These are phyloP conservation scores for Panthera leo DNA, from an alignment of 2,113 vertebrate genomes.

Conservation along the genomic window DNA sequence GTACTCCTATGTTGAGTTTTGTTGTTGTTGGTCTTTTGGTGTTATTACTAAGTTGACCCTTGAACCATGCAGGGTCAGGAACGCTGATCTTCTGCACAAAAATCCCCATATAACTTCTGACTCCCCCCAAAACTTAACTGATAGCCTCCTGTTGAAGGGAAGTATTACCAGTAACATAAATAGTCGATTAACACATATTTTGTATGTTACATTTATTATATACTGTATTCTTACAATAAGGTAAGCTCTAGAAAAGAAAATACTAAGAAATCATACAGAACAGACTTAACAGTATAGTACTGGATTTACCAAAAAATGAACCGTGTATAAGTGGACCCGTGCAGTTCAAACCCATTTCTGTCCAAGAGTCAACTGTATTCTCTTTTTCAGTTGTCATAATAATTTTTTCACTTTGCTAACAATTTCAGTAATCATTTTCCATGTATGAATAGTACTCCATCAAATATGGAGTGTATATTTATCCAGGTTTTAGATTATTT, in stretches of 20 bases:
- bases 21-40: not conserved
- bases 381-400: not conserved
- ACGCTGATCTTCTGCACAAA: not conserved
- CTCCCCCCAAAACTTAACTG: not conserved
- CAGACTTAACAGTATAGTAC: not conserved
- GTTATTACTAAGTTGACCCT: not conserved
- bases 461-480: not conserved
- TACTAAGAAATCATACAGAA: not conserved
- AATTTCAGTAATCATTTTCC: slow-evolving; percentile 21
- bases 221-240: not conserved
- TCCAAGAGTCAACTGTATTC: not conserved
- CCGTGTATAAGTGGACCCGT: not conserved
- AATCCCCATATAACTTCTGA: not conserved
- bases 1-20: not conserved
- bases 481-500: slow-evolving; percentile 2
- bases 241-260: not conserved
- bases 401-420: not conserved
- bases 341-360: not conserved
- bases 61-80: not conserved
- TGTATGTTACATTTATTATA: not conserved
- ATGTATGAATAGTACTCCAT: not conserved
- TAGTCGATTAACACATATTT: not conserved
- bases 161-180: not conserved
- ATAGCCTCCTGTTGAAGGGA: not conserved
- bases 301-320: not conserved